These are phyloP conservation scores for Gobiocypris rarus DNA, from an alignment of 2,113 vertebrate species.

Conservation along the genomic window DNA sequence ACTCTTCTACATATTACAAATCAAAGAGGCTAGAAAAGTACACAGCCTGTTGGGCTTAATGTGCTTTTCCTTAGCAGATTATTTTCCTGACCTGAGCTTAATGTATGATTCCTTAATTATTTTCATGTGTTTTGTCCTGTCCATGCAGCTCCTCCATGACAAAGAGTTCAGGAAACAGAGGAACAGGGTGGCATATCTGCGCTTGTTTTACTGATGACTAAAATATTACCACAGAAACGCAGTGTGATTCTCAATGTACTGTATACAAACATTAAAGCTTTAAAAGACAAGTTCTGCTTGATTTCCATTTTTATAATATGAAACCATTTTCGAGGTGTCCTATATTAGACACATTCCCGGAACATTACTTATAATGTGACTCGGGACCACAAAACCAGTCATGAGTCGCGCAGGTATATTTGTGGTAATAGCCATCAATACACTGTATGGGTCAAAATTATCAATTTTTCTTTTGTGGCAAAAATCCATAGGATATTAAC, in stretches of 20 bases:
- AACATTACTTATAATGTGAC: neutral
- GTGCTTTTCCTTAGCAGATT: neutral
- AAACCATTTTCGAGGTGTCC: neutral
- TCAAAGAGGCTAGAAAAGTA: neutral
- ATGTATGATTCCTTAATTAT: neutral
- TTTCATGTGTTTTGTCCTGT: slow-evolving; percentile 35
- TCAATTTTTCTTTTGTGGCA: too few species aligned
- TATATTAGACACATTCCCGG: neutral
- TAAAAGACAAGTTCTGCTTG: neutral
- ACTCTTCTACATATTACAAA: neutral
- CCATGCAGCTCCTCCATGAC: slow-evolving; percentile 77
- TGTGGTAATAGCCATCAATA: too few species aligned
- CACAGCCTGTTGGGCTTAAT: neutral
- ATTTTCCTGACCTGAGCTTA: too few species aligned
- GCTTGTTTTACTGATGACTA: slow-evolving; percentile 64
- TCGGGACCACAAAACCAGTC: too few species aligned
- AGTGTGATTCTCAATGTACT: neutral
- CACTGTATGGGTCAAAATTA: too few species aligned
- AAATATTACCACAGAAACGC: too few species aligned
- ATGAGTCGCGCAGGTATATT: too few species aligned
- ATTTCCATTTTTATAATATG: neutral
- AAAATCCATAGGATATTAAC: too few species aligned
- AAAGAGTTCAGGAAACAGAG: slow-evolving; percentile 75
- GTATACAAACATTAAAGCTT: slow-evolving; percentile 8
- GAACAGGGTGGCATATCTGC: slow-evolving; percentile 77